A percentile compares a stretch with the other conserved stretches of the same genome.
These are phyloP conservation scores for Lethrus apterus DNA, from an alignment of 1,140 invertebrate species.

Conservation along the genomic window DNA sequence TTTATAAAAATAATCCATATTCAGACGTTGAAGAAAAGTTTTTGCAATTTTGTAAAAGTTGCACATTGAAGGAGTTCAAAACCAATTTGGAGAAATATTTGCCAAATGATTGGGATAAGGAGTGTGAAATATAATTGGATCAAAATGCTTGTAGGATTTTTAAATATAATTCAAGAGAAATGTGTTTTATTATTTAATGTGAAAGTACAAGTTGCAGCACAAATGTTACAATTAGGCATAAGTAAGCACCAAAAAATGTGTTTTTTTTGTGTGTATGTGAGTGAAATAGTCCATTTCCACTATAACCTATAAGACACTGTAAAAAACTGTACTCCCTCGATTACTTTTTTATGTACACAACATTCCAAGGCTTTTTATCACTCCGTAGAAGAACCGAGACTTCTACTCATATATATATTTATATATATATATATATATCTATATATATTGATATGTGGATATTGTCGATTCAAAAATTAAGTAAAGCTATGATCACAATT, in stretches of 20 bases:
- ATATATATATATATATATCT: no score
- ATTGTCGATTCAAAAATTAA: conserved; percentile 37
- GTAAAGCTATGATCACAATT: conserved; percentile 36
- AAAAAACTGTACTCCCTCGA: conserved; percentile 26
- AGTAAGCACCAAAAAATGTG: conserved; percentile 21
- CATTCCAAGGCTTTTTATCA: conserved; percentile 40
- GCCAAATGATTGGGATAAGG: conserved; percentile 17
- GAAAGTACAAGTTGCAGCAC: conserved; percentile 20
- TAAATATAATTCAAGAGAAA: conserved; percentile 10
- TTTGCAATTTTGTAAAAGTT: conserved; percentile 7
- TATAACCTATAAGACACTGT: conserved; percentile 38
- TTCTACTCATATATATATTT: conserved; percentile 29
- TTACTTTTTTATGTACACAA: conserved; percentile 27
- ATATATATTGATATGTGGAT: conserved; percentile 38
- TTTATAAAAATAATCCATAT: conserved; percentile 12
- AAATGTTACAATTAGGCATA: conserved; percentile 23
- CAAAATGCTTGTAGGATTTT: no score
- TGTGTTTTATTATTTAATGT: conserved; percentile 18
- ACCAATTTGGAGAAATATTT: conserved; percentile 2
- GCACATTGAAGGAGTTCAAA: conserved; percentile 1
- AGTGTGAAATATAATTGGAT: conserved; percentile 17
- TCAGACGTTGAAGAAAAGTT: not conserved
- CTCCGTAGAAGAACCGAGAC: conserved; percentile 28
- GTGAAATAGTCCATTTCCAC: conserved; percentile 13
- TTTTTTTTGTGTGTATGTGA: conserved; percentile 13